Percentiles rank a stretch among this genome's conserved stretches.
Conservation (phyloP, 2,797 vertebrate genomes). For the Lepilemur ruficaudatus region DNA sequence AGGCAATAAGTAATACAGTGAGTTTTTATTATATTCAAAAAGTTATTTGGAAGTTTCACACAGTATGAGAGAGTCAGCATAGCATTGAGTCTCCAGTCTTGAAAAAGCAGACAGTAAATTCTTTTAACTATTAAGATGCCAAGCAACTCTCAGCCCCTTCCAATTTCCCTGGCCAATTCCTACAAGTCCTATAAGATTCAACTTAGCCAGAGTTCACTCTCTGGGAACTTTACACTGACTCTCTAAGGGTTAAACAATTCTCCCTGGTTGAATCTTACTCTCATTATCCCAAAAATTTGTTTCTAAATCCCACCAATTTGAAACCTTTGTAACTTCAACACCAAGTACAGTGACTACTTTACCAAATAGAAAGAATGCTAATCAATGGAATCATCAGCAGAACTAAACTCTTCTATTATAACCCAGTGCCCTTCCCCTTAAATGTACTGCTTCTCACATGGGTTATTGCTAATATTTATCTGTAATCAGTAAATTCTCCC, state of each 20-base stretch:
- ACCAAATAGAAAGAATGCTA: not conserved
- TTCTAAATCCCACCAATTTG: not conserved
- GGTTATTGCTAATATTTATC: not conserved
- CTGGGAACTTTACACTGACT: not conserved
- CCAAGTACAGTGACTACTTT: not conserved
- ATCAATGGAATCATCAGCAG: not conserved
- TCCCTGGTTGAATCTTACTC: not conserved
- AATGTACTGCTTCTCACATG: not conserved
- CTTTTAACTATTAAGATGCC: slow-evolving; percentile 10
- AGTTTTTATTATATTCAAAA: slow-evolving; percentile 33
- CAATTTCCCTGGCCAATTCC: not conserved
- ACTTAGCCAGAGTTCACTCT: not conserved
- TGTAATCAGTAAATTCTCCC: not conserved
- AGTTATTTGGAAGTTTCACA: slow-evolving; percentile 31
- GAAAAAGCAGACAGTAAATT: not conserved
- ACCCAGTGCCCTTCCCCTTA: not conserved
- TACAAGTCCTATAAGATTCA: not conserved
- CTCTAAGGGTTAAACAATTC: not conserved
- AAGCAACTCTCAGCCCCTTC: not conserved
- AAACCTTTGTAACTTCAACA: not conserved
- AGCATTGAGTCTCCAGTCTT: not conserved
- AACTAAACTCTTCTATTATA: not conserved
- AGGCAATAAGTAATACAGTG: slow-evolving; percentile 8
- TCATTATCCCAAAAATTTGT: not conserved
- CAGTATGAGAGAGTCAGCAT: not conserved